Conservation (phyloP, 2,797 vertebrate genomes). For the Spea hammondii region DNA sequence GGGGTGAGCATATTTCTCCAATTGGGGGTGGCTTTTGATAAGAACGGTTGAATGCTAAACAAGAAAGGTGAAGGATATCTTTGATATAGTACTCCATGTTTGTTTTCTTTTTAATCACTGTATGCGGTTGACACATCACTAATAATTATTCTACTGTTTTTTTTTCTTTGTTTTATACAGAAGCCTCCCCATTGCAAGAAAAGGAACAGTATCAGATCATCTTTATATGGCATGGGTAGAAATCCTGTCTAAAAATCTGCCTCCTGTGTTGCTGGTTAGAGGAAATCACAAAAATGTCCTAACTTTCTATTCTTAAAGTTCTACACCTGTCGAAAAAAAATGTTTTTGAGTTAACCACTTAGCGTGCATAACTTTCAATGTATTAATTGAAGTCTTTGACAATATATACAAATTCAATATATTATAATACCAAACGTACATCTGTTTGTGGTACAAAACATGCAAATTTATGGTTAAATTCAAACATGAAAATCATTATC, state of each 20-base stretch:
- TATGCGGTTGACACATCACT: not conserved
- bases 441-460: not conserved
- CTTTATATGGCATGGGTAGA: conserved; percentile 98
- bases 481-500: not conserved
- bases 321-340: not conserved
- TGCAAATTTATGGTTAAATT: conserved; percentile 4
- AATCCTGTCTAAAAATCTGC: conserved; percentile 88
- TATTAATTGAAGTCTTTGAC: not conserved
- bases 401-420: not conserved
- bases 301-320: conserved; percentile 91
- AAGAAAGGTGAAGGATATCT: too few species aligned
- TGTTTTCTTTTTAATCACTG: too few species aligned
- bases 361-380: not conserved
- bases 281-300: conserved; percentile 98
- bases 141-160: not conserved
- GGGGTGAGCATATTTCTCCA: too few species aligned
- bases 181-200: conserved; percentile 95
- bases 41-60: not conserved
- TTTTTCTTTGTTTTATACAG: conserved; percentile 63
- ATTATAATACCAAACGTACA: not conserved
- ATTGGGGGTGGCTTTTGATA: not conserved
- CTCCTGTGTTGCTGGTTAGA: conserved; percentile 87
- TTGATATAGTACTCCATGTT: too few species aligned
- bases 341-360: not conserved
- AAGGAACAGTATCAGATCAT: conserved; percentile 86